Conservation (phyloP, 1,140 invertebrate genomes). For the Temnothorax nylanderi region DNA sequence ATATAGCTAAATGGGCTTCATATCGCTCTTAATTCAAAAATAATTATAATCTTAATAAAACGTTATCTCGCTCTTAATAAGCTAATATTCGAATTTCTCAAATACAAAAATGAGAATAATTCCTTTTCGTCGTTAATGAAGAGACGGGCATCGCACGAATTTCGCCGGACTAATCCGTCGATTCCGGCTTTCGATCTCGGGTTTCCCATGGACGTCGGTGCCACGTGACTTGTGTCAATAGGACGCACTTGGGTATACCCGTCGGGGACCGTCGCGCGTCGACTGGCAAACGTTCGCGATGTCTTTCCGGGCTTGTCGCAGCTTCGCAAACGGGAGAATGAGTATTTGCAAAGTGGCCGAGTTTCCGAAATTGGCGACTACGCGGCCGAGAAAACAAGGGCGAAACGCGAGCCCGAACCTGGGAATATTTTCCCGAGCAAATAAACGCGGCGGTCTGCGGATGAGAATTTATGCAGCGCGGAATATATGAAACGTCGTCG, state of each 20-base stretch:
- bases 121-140: background rate
- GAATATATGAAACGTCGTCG: constrained; percentile 30
- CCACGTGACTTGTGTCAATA: constrained; percentile 81
- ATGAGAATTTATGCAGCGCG: constrained; percentile 52
- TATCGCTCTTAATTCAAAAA: background rate
- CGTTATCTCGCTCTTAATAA: too few species aligned
- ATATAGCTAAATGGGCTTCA: background rate
- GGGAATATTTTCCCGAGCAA: constrained; percentile 63
- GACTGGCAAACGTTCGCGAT: constrained; percentile 60
- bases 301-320: constrained; percentile 46
- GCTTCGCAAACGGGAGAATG: constrained; percentile 54
- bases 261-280: constrained; percentile 31
- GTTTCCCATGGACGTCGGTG: constrained; percentile 68
- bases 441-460: constrained; percentile 45
- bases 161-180: constrained; percentile 32
- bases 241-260: constrained; percentile 64
- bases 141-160: background rate
- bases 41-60: too few species aligned
- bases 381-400: constrained; percentile 63
- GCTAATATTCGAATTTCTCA: background rate
- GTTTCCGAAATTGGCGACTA: constrained; percentile 68
- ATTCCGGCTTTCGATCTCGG: constrained; percentile 36
- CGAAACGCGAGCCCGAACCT: constrained; percentile 17
- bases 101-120: background rate
- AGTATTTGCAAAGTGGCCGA: constrained; percentile 74